Conservation (phyloP, 2,888 invertebrate genomes). For the Rambutsinella grinnellia region DNA sequence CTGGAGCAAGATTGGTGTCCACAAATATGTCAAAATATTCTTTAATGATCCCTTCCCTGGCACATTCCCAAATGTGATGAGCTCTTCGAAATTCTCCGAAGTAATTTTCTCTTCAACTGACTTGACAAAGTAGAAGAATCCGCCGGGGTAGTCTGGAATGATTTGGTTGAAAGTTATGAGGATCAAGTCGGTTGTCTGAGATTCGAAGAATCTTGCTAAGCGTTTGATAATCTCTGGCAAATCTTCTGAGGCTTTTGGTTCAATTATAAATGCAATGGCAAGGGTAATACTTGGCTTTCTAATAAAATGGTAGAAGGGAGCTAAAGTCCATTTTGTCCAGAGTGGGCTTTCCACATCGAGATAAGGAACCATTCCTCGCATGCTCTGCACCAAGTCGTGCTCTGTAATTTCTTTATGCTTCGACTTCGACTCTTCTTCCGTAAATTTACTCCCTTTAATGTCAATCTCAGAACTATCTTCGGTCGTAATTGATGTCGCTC, state of each 20-base stretch:
- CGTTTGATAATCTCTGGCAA: too few species aligned
- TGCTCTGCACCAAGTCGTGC: conserved; percentile 23
- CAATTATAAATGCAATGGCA: conserved; percentile 7
- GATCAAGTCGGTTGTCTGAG: too few species aligned
- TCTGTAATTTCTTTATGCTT: conserved; percentile 27
- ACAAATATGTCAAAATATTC: conserved; percentile 3
- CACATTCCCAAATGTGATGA: conserved; percentile 18
- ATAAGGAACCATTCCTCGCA: conserved; percentile 10
- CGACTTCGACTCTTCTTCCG: neutral
- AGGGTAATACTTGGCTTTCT: neutral
- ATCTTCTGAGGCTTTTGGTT: too few species aligned
- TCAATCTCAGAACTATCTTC: conserved; percentile 2
- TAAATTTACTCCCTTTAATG: neutral
- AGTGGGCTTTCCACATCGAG: neutral
- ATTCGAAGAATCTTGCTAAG: too few species aligned
- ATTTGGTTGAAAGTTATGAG: conserved; percentile 19
- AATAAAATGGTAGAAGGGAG: conserved; percentile 19
- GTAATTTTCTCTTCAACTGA: neutral
- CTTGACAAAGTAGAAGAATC: conserved; percentile 22
- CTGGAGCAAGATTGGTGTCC: conserved; percentile 10
- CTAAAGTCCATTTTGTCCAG: conserved; percentile 24
- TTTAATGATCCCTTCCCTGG: neutral
- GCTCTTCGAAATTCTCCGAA: conserved; percentile 16
- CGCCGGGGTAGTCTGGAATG: conserved; percentile 11
- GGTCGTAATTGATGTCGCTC: neutral